Base-by-base conservation (phyloP, 2,113 vertebrate species). In the Callithrix jacchus region DNA sequence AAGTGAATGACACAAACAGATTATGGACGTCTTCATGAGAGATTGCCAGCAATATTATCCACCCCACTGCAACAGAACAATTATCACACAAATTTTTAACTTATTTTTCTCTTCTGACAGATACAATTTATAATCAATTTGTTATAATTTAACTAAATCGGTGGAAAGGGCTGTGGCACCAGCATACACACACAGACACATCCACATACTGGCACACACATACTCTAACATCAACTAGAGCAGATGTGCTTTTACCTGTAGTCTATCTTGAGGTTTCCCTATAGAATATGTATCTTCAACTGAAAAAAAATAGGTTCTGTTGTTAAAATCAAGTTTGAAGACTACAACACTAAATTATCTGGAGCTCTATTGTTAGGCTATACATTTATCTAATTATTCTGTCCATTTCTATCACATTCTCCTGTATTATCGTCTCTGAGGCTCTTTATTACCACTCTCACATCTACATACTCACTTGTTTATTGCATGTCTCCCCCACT, bases 241-340 rank as follows among this genome's bases (percentile, higher is more conserved):
- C 14, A n/a, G n/a, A 37, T 68, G 73, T 1, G 2, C 40, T 61
- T 91, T 86, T 52, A 52, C 56, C 5, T 83, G 54, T 52, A 42
- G 58, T 30, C 16, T 54, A 27, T 83, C 40, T 17, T 76, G 37
- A 83, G 40, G 9, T 66, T 92, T 74, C 37, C 25, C 47, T 42
- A 79, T 25, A 68, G 23, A 27, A 82, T 32, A 40, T 73, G 6
- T 66, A 73, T 27, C 88, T 93, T 91, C 40, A 81, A 25, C 42
- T 52, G 14, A 91, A 94, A 87, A 4, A 70, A 82, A 14, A 49
- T 25, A 76, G 35, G 32, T 93, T 56, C 20, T 93, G 2, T 58
- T 96, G 73, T 58, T 68, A 73, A 91, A 96, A 91, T 86, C 56
- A 58, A 87, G 14, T 86, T 86, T 95, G 52, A 93, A 94, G 77